A percentile compares a stretch with the other conserved stretches of the same genome.
phyloP scores from a whole-genome alignment of 2,113 vertebrate genomes.

The Spea bombifrons region DNA sequence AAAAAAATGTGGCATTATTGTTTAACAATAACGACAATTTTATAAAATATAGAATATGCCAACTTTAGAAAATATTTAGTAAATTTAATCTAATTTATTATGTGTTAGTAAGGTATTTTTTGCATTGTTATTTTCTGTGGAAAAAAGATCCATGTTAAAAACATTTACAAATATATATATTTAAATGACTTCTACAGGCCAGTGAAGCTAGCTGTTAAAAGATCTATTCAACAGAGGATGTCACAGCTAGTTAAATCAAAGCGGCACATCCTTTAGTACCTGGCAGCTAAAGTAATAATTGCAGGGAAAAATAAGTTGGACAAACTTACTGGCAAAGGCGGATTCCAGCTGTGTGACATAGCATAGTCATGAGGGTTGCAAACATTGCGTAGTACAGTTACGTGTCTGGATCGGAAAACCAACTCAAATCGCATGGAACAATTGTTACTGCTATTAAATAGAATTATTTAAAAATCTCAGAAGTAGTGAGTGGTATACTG shows the following conservation, averaged over 20 bases:
- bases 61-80: not conserved
- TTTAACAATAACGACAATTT: not conserved
- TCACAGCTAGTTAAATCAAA: constrained; percentile 23
- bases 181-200: constrained; percentile 18
- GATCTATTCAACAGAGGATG: constrained; percentile 14
- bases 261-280: constrained; percentile 5
- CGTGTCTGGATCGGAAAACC: too few species aligned
- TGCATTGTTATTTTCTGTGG: not conserved
- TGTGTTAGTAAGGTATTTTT: not conserved
- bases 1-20: not conserved
- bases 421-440: too few species aligned
- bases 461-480: too few species aligned
- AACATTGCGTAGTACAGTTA: not conserved
- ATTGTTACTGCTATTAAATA: too few species aligned
- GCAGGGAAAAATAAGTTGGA: constrained; percentile 7
- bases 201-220: not conserved
- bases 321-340: not conserved
- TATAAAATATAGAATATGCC: not conserved
- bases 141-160: not conserved
- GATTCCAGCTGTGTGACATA: constrained; percentile 1
- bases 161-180: not conserved
- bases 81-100: not conserved
- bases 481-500: too few species aligned
- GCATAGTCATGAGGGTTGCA: not conserved
- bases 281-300: constrained; percentile 11